phyloP scores from a whole-genome alignment of 2,797 vertebrate species.

The Antrozous pallidus region DNA sequence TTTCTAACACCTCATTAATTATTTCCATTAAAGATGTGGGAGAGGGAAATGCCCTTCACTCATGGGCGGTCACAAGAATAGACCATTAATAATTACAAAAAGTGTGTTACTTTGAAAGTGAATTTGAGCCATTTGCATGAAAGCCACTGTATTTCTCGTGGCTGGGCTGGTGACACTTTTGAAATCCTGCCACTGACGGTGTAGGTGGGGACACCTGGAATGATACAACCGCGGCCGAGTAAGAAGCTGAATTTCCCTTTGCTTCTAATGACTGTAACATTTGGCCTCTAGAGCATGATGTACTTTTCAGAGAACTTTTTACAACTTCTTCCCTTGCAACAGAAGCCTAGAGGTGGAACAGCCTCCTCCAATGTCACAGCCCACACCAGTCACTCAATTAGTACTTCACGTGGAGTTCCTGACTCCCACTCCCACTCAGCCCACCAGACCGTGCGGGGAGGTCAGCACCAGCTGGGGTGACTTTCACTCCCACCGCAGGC shows the following conservation, averaged over 20 bases:
- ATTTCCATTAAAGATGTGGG: slow-evolving; percentile 80
- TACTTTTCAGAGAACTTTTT: slow-evolving; percentile 41
- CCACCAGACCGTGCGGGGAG: not conserved
- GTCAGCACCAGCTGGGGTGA: rapidly evolving
- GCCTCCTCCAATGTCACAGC: slow-evolving; percentile 15
- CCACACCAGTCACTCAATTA: slow-evolving; percentile 8
- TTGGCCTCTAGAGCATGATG: not conserved
- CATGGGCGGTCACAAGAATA: slow-evolving; percentile 73
- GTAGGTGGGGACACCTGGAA: not conserved
- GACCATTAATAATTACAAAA: slow-evolving; percentile 80
- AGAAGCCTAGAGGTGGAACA: not conserved
- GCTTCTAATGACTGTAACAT: not conserved
- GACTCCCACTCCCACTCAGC: slow-evolving; percentile 39
- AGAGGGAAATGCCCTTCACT: slow-evolving; percentile 81
- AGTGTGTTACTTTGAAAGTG: slow-evolving; percentile 69
- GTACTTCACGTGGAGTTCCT: not conserved
- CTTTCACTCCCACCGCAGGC: not conserved
- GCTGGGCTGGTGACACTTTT: not conserved
- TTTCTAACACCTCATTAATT: slow-evolving; percentile 84
- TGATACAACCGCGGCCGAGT: not conserved
- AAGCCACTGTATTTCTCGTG: slow-evolving; percentile 59
- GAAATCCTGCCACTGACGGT: not conserved
- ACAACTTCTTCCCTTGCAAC: not conserved
- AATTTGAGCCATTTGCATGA: slow-evolving; percentile 28
- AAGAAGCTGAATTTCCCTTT: not conserved